Percentiles rank a stretch among this genome's conserved stretches.
These are phyloP conservation scores for Acinonyx jubatus DNA, from an alignment of 2,113 vertebrate genomes.

Conservation along the genomic window DNA sequence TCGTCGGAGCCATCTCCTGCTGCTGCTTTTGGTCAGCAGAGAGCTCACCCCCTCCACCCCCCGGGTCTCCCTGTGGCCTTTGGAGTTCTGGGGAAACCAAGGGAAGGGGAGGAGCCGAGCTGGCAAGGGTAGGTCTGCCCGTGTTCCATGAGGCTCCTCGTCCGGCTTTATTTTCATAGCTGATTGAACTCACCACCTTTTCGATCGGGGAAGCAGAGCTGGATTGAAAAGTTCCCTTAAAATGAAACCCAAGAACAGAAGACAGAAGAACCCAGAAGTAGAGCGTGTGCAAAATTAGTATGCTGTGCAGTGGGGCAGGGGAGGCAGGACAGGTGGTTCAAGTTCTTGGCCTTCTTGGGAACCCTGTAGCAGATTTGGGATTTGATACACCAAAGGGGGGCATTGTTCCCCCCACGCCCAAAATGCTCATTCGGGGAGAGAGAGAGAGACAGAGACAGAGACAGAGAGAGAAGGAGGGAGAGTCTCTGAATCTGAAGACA, in stretches of 20 bases:
- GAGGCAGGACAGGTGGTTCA: neutral
- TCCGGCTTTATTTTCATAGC: neutral
- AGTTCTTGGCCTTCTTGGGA: neutral
- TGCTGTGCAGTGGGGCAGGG: accelerated
- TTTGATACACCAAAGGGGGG: neutral
- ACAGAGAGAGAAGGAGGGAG: neutral
- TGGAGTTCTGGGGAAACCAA: neutral
- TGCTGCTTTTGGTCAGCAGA: neutral
- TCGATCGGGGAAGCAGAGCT: neutral
- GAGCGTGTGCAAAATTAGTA: neutral
- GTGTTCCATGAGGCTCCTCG: neutral
- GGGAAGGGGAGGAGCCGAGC: no score
- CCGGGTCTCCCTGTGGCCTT: neutral
- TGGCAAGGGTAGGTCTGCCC: neutral
- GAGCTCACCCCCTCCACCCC: neutral
- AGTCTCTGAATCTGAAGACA: neutral
- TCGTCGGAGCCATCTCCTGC: neutral
- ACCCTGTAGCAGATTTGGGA: neutral
- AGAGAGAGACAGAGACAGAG: neutral
- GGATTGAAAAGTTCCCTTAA: neutral
- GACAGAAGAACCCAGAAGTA: neutral
- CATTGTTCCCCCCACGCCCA: accelerated
- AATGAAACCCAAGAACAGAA: neutral
- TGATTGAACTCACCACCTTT: neutral
- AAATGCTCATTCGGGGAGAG: neutral